Conservation (phyloP, 2,797 vertebrate species). For the Meda fulgida region DNA sequence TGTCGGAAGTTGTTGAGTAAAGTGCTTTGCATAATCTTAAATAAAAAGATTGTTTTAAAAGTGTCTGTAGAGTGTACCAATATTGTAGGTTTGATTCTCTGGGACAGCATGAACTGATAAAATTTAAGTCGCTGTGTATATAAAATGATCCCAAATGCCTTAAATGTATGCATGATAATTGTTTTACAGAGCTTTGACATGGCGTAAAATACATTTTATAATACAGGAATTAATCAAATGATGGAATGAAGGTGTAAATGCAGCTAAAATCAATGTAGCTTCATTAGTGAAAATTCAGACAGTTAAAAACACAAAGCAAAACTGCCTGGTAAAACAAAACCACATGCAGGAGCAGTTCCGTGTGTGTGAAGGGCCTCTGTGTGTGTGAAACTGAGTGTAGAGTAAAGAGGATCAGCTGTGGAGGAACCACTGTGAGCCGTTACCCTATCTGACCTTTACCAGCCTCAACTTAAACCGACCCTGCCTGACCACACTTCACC, state of each 20-base stretch:
- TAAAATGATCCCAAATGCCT: background rate
- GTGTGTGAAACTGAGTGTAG: conserved; percentile 19
- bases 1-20: conserved; percentile 15
- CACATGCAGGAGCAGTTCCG: too few species aligned
- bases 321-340: background rate
- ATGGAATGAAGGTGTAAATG: background rate
- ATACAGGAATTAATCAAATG: background rate
- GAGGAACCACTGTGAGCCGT: conserved; percentile 19
- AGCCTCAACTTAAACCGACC: conserved; percentile 47
- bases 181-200: background rate
- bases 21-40: background rate
- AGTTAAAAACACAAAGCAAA: background rate
- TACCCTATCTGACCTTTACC: conserved; percentile 3
- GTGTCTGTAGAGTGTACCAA: background rate
- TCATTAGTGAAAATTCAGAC: background rate
- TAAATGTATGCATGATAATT: background rate
- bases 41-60: conserved; percentile 1
- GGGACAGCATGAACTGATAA: background rate
- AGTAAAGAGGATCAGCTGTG: conserved; percentile 37
- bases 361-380: background rate
- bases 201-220: background rate
- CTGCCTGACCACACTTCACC: conserved; percentile 31
- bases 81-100: background rate
- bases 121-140: background rate
- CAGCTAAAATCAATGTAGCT: background rate